Evolutionary conservation across 2,113 vertebrate species (phyloP).

Genomic region (Macaca mulatta): DNA sequence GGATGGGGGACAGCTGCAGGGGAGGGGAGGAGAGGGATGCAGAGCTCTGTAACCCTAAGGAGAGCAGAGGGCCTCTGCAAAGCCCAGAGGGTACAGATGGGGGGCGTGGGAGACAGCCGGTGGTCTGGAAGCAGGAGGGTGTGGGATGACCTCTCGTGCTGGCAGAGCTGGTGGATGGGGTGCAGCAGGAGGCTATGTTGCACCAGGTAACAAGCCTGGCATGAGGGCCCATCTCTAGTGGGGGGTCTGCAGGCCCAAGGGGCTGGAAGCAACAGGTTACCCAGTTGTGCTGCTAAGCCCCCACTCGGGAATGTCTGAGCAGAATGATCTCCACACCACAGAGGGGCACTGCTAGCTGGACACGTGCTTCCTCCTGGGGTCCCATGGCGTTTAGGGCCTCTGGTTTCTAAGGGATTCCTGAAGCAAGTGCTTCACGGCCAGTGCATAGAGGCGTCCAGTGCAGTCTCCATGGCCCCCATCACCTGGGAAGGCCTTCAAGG

Average conservation of each 20-base stretch:
- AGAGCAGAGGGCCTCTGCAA: background rate
- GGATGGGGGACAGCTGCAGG: background rate
- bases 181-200: fast-evolving
- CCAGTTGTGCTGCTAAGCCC: background rate
- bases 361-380: fast-evolving
- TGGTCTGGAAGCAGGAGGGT: background rate
- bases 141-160: background rate
- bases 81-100: background rate
- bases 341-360: fast-evolving
- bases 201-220: fast-evolving
- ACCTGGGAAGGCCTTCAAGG: background rate
- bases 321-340: fast-evolving
- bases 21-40: background rate
- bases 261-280: background rate
- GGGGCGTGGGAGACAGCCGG: fast-evolving
- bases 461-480: background rate
- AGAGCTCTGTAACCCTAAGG: background rate
- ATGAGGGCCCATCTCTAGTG: background rate
- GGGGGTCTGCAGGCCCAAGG: fast-evolving
- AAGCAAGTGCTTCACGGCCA: background rate
- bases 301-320: background rate
- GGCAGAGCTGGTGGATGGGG: background rate
- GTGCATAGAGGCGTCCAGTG: fast-evolving
- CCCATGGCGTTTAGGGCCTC: fast-evolving
- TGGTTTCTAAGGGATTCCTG: background rate